Evolutionary conservation across 2,888 invertebrate genomes (phyloP).

Genomic region (Zhuqinia jingwanae): DNA sequence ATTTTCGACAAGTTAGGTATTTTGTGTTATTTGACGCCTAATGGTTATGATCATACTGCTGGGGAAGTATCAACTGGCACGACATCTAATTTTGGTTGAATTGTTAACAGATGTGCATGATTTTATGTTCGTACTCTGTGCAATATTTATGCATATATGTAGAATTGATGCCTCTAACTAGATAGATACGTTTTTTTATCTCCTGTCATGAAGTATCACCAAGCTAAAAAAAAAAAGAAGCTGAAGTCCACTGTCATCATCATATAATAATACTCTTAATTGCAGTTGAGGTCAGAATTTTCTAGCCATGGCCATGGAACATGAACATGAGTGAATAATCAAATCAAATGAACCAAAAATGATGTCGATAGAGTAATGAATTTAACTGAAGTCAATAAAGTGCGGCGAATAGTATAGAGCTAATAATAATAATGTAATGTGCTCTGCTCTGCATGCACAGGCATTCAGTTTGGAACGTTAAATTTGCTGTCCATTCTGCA

Average conservation of each 20-base stretch:
- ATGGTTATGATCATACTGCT: too few relatives aligned
- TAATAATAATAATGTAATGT: too few relatives aligned
- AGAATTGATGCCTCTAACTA: too few relatives aligned
- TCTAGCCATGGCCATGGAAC: constrained; percentile 58
- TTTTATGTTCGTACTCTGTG: too few relatives aligned
- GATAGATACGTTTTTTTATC: neutral
- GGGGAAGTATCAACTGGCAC: too few relatives aligned
- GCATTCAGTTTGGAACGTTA: too few relatives aligned
- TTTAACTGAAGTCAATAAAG: constrained; percentile 21
- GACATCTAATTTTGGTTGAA: too few relatives aligned
- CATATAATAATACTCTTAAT: constrained; percentile 29
- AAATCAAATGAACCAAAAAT: constrained; percentile 1
- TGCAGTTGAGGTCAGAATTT: constrained; percentile 64
- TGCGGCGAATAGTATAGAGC: neutral
- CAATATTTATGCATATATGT: neutral
- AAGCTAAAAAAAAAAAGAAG: neutral
- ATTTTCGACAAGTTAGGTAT: too few relatives aligned
- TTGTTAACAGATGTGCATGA: too few relatives aligned
- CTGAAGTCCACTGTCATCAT: constrained; percentile 20
- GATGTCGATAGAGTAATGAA: neutral
- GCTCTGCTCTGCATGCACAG: too few relatives aligned
- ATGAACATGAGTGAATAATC: constrained; percentile 16
- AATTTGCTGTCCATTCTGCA: too few relatives aligned
- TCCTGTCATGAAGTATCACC: neutral
- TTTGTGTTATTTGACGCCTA: too few relatives aligned